Evolutionary conservation across 2,113 vertebrate species (phyloP).

Genomic region (Heterotis niloticus): DNA sequence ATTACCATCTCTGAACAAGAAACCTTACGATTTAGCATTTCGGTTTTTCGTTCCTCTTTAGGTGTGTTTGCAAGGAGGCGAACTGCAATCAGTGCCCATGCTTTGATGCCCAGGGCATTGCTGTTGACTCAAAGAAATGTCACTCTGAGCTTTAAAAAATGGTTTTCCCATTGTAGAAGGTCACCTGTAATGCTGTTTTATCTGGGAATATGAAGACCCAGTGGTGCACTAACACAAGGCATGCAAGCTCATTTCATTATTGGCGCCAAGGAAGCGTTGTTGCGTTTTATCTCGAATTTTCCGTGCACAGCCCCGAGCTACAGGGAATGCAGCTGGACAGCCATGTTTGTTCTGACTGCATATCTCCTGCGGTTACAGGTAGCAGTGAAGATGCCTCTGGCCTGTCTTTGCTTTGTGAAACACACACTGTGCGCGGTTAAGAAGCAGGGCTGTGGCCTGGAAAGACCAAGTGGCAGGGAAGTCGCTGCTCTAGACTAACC

Average conservation of each 20-base stretch:
- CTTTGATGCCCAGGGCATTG: not conserved
- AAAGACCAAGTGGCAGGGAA: too few species aligned
- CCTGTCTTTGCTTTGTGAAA: too few species aligned
- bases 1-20: not conserved
- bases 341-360: conserved; percentile 6
- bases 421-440: too few species aligned
- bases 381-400: too few species aligned
- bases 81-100: not conserved
- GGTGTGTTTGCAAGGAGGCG: not conserved
- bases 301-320: not conserved
- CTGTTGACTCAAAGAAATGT: conserved; percentile 55
- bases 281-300: not conserved
- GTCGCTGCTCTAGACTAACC: too few species aligned
- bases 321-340: conserved; percentile 42
- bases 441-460: too few species aligned
- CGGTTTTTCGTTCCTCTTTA: not conserved
- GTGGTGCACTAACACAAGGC: conserved; percentile 35
- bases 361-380: not conserved
- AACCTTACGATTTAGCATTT: not conserved
- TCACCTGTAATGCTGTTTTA: conserved; percentile 41
- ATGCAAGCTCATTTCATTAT: not conserved
- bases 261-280: too few species aligned
- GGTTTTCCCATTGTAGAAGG: conserved; percentile 41
- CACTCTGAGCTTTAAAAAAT: conserved; percentile 38
- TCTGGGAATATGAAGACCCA: conserved; percentile 41